Percentiles rank a stretch among this genome's conserved stretches.
These are phyloP conservation scores for Belgica antarctica DNA, from an alignment of 2,888 invertebrate species.

Conservation along the genomic window DNA sequence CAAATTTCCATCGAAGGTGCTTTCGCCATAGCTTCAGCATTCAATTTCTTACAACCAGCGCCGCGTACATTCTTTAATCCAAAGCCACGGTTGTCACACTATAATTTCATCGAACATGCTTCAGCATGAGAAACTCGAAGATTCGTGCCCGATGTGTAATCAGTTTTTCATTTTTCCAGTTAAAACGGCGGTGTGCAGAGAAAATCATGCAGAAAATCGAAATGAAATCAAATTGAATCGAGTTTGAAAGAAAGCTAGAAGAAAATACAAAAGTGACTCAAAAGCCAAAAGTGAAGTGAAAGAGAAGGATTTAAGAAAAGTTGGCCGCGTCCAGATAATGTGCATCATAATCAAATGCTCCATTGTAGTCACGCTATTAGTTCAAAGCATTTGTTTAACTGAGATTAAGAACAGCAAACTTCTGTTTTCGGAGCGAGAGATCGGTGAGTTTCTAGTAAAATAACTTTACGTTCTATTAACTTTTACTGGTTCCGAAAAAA, in stretches of 20 bases:
- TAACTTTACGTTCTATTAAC: too few species aligned
- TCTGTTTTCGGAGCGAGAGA: conserved; percentile 34
- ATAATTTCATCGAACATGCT: too few species aligned
- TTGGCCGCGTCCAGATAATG: neutral
- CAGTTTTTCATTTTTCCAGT: too few species aligned
- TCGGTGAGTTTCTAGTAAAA: conserved; percentile 40
- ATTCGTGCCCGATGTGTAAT: too few species aligned
- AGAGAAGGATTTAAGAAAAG: neutral
- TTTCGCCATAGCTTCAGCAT: too few species aligned
- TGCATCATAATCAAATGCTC: conserved; percentile 21
- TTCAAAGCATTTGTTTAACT: conserved; percentile 1
- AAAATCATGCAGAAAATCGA: neutral
- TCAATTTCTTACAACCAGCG: too few species aligned
- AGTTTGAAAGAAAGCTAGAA: neutral
- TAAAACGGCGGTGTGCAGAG: neutral
- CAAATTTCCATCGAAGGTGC: too few species aligned
- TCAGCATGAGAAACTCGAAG: too few species aligned
- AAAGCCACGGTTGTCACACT: too few species aligned
- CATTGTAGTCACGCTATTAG: neutral
- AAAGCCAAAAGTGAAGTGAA: neutral
- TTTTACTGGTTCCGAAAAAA: too few species aligned
- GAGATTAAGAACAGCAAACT: conserved; percentile 30
- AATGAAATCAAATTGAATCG: neutral
- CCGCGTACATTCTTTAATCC: too few species aligned
- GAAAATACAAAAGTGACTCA: neutral